A percentile compares a stretch with the other conserved stretches of the same genome.
phyloP scores from a whole-genome alignment of 1,140 invertebrate species.

The Zaprionus lachaisei region DNA sequence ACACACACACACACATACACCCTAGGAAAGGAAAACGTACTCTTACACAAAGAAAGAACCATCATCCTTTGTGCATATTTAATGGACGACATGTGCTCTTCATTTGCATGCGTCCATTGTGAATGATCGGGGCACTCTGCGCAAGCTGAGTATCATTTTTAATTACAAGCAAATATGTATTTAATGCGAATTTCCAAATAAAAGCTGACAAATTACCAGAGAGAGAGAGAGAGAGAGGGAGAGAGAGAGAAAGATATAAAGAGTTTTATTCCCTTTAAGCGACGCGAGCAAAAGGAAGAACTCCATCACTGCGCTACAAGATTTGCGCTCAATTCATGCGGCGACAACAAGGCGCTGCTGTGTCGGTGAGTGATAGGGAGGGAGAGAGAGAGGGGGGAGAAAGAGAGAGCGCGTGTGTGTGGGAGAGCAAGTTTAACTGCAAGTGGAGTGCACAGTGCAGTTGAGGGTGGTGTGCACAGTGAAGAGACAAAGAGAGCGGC shows the following conservation, averaged over 20 bases:
- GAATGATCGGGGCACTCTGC: conserved; percentile 25
- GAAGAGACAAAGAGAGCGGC: neutral
- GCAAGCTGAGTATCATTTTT: conserved; percentile 38
- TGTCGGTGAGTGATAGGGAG: neutral
- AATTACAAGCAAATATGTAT: conserved; percentile 42
- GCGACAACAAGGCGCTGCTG: neutral
- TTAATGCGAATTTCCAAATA: conserved; percentile 46
- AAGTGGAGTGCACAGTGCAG: neutral
- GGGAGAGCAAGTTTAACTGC: neutral
- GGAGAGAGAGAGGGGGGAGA: neutral
- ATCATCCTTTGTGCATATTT: conserved; percentile 36
- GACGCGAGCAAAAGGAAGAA: neutral
- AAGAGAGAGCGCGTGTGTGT: conserved; percentile 5
- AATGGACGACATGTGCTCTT: conserved; percentile 51
- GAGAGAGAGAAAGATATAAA: neutral
- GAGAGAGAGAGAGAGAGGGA: neutral
- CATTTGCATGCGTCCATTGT: conserved; percentile 43
- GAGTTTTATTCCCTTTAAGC: neutral
- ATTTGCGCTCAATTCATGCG: conserved; percentile 1
- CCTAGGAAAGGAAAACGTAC: neutral
- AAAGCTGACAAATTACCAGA: conserved; percentile 28
- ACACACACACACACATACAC: conserved; percentile 1
- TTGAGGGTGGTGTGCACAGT: conserved; percentile 5
- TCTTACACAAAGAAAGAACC: neutral
- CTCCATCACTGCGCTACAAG: conserved; percentile 4